Evolutionary conservation across 2,113 vertebrate species (phyloP).

Genomic region (Pyrgilauda ruficollis): DNA sequence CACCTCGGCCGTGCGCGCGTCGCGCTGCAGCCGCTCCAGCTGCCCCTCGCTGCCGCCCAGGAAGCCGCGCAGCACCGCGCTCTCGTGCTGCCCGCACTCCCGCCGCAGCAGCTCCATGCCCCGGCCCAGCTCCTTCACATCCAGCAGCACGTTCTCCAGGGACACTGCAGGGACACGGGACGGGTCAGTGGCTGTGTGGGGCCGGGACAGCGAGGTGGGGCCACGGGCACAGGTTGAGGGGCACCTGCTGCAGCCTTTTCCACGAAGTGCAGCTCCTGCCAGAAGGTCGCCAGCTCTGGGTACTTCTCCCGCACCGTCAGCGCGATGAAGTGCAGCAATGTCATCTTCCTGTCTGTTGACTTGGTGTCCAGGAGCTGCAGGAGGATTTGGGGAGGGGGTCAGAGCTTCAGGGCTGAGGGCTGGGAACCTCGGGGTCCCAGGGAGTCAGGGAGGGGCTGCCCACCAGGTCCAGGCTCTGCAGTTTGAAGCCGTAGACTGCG

Average conservation of each 20-base stretch:
- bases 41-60: slow-evolving; percentile 82
- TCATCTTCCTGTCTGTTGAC: slow-evolving; percentile 95
- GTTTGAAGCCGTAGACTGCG: slow-evolving; percentile 89
- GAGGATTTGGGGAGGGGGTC: background rate
- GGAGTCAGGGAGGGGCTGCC: background rate
- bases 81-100: slow-evolving; percentile 90
- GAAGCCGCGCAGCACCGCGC: slow-evolving; percentile 86
- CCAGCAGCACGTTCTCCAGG: slow-evolving; percentile 92
- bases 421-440: background rate
- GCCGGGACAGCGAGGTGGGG: accelerated
- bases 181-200: background rate
- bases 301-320: slow-evolving; percentile 94
- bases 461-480: slow-evolving; percentile 74
- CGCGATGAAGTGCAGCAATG: slow-evolving; percentile 93
- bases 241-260: slow-evolving; percentile 94
- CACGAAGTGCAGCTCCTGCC: slow-evolving; percentile 93
- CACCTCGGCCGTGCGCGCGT: slow-evolving; percentile 90
- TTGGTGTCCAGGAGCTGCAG: slow-evolving; percentile 94
- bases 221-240: accelerated
- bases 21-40: slow-evolving; percentile 91
- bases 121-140: slow-evolving; percentile 92
- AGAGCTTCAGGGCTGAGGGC: background rate
- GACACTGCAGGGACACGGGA: slow-evolving; percentile 77
- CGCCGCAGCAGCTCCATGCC: slow-evolving; percentile 93
- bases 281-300: slow-evolving; percentile 88